Evolutionary conservation across 2,888 invertebrate species (phyloP).

Genomic region (Anodontia alba): DNA sequence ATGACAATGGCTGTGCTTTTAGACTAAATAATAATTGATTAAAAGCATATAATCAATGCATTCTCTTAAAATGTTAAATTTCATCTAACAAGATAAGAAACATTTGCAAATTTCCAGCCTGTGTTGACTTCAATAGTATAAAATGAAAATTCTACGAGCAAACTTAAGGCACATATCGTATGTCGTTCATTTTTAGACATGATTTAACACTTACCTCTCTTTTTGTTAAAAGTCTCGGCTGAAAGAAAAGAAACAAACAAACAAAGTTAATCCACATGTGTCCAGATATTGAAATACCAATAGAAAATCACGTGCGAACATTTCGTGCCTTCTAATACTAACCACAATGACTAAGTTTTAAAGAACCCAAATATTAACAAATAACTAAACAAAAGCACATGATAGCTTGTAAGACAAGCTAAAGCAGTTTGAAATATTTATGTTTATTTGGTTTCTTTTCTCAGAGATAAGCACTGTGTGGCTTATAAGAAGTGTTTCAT

Average conservation of each 20-base stretch:
- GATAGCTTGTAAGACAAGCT: neutral
- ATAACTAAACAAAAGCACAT: neutral
- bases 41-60: neutral
- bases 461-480: too few species aligned
- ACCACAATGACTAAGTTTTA: neutral
- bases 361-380: neutral
- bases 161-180: neutral
- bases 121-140: neutral
- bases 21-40: too few species aligned
- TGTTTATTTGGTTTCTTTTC: too few species aligned
- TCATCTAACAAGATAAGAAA: neutral
- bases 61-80: neutral
- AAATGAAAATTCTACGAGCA: neutral
- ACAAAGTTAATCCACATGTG: too few species aligned
- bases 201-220: constrained; percentile 40
- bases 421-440: neutral
- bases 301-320: neutral
- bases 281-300: neutral
- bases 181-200: too few species aligned
- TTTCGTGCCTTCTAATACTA: neutral
- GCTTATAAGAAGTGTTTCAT: too few species aligned
- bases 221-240: constrained; percentile 58
- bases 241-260: constrained; percentile 29
- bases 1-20: too few species aligned
- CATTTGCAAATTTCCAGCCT: neutral